Base-by-base conservation (phyloP, 2,797 vertebrate genomes). In the Pseudomugil tenellus region DNA sequence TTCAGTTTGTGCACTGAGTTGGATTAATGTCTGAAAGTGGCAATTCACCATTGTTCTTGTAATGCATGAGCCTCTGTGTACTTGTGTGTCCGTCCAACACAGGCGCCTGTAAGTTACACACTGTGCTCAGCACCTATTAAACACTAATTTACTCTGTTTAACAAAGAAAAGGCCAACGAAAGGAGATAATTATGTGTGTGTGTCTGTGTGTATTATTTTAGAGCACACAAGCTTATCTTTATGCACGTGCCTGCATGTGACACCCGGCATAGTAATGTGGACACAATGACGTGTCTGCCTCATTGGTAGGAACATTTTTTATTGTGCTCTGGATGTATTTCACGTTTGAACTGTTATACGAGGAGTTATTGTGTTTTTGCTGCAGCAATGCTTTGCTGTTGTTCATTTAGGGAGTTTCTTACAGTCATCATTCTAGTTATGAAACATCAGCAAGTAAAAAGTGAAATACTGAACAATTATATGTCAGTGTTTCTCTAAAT, bases 1-100 rank as follows among this genome's bases (percentile, higher is more conserved):
- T 55, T 69, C 70, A 79, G 65, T 77, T 61, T 77, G 54, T 67
- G 55, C 67, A 70, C 59, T 76, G 72, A 83, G 77, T 64, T 26
- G 72, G 54, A 32, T 56, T 65, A 83, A 88, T 84, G 51, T 85
- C 72, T 86, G 64, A 84, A 88, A 85, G 82, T 81, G 62, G 48
- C 56, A 14, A 84, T 89, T 88, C 82, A 86, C 68, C 54, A 77
- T 79, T 88, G 81, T 85, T 78, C 69, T 74, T 10, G 21, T 58
- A 26, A 57, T 16, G 48, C 51, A 68, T 35, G 31, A 75, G 57
- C 64, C 63, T 70, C 53, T 84, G 67, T 77, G 62, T 39, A 35
- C 49, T 26, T 13, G 6, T 8, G 52, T 70, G 55, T 70, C 39
- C 67, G 54, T 80, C 19, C 35, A 8, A 52, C 63, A 65, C 63